Percentiles rank a stretch among this genome's conserved stretches.
phyloP scores from a whole-genome alignment of 1,140 invertebrate species.

The Callitettix versicolor region DNA sequence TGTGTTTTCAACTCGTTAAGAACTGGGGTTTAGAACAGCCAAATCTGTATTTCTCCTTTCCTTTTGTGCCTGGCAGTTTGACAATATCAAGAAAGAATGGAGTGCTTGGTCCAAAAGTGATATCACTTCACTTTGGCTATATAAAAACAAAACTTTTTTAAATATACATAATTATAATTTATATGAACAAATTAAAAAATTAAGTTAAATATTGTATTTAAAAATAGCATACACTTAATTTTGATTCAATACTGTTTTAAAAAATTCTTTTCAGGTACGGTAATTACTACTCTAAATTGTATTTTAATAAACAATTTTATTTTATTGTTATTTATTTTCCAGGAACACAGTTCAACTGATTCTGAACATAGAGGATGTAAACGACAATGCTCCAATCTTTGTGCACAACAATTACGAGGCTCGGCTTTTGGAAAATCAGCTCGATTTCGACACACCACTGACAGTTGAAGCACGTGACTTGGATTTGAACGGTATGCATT shows the following conservation, averaged over 20 bases:
- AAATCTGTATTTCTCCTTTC: too few species aligned
- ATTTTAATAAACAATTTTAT: too few species aligned
- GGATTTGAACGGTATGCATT: constrained; percentile 64
- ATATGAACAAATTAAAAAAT: not conserved
- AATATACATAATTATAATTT: not conserved
- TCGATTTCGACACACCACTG: constrained; percentile 63
- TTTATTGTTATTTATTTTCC: constrained; percentile 14
- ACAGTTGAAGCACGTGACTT: constrained; percentile 70
- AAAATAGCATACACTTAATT: not conserved
- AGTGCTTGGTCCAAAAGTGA: too few species aligned
- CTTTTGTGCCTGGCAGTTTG: too few species aligned
- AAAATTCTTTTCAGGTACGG: too few species aligned
- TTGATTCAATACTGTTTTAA: too few species aligned
- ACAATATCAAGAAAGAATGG: too few species aligned
- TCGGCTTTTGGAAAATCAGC: constrained; percentile 67
- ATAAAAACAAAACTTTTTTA: too few species aligned
- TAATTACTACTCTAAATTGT: too few species aligned
- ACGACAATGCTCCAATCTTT: constrained; percentile 78
- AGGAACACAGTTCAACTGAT: constrained; percentile 76
- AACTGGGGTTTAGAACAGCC: too few species aligned
- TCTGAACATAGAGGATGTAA: constrained; percentile 77
- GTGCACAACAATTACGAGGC: constrained; percentile 74
- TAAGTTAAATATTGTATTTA: not conserved
- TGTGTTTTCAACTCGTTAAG: too few species aligned
- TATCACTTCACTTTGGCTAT: too few species aligned